Evolutionary conservation across 2,888 invertebrate genomes (phyloP), one percentile per base, ranked within the genome.

Genomic region (Tubulanus polymorphus): DNA sequence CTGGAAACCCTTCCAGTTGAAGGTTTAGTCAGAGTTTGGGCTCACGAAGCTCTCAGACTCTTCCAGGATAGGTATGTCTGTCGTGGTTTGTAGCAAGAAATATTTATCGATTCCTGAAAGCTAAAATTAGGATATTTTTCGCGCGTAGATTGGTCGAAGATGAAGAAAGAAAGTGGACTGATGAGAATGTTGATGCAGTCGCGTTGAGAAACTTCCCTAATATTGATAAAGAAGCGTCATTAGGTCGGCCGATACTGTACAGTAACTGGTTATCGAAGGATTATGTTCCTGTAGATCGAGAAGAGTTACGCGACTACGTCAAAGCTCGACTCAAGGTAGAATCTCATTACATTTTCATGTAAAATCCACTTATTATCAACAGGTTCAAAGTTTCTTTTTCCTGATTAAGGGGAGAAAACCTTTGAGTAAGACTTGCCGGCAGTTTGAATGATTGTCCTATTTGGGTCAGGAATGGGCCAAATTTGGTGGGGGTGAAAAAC

Each of bases 241-340:
- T 99, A n/a, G 84, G 84, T 47, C 85, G 97, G 53, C 99, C 99
- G 0, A 96, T 99, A 65, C 83, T 99, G 27, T 99, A 96, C 85
- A 94, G 94, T 75, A 99, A 99, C 81, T 99, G 99, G 99, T 82
- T 99, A 37, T 93, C 93, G 55, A 99, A 96, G 80, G 94, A 99
- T 80, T 99, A 99, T 73, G 85, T 92, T 57, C 97, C 99, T 0
- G 97, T 99, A 2, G 90, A 92, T 64, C 86, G 95, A 66, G 93
- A 97, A 73, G 91, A 93, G 74, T 83, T 99, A 27, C 85, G 96
- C 25, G 94, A 97, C 74, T 99, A 99, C 76, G 95, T 96, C 35
- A 91, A 93, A 73, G 97, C 99, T 51, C 85, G 99, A 59, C 85
- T 99, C 0, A 96, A 93, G 85, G 91, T 88, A 72, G 62, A 55